Evolutionary conservation across 2,888 invertebrate genomes (phyloP).

Genomic region (Drosophila nr. perissopoda): DNA sequence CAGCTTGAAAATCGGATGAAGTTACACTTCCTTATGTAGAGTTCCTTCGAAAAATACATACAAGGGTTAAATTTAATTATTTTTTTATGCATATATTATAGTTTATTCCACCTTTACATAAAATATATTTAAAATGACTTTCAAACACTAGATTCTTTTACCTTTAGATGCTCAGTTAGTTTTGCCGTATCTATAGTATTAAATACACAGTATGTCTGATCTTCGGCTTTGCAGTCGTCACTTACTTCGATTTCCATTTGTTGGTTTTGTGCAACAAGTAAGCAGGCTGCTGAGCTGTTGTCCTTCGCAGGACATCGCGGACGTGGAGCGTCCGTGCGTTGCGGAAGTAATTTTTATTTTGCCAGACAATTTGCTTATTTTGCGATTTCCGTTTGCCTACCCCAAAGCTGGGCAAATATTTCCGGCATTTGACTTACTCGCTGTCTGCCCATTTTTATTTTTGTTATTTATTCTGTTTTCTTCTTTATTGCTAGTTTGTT

Average conservation of each 20-base stretch:
- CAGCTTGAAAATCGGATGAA: neutral
- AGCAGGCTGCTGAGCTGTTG: constrained; percentile 18
- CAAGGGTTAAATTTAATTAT: neutral
- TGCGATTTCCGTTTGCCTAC: constrained; percentile 83
- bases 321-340: constrained; percentile 64
- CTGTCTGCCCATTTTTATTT: constrained; percentile 20
- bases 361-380: constrained; percentile 85
- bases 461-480: constrained; percentile 3
- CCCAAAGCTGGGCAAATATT: constrained; percentile 71
- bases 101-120: neutral
- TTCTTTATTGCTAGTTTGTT: constrained; percentile 5
- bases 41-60: neutral
- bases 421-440: constrained; percentile 73
- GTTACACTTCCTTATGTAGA: neutral
- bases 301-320: constrained; percentile 44
- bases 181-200: neutral
- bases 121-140: neutral
- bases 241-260: constrained; percentile 8
- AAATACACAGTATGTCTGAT: constrained; percentile 9
- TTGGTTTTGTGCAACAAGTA: constrained; percentile 54
- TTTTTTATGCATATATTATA: neutral
- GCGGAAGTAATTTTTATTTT: constrained; percentile 85
- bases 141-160: neutral
- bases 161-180: neutral
- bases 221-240: neutral